A percentile compares a stretch with the other conserved stretches of the same genome.
These are phyloP conservation scores for Ochotona curzoniae DNA, from an alignment of 2,113 vertebrate species.

Conservation along the genomic window DNA sequence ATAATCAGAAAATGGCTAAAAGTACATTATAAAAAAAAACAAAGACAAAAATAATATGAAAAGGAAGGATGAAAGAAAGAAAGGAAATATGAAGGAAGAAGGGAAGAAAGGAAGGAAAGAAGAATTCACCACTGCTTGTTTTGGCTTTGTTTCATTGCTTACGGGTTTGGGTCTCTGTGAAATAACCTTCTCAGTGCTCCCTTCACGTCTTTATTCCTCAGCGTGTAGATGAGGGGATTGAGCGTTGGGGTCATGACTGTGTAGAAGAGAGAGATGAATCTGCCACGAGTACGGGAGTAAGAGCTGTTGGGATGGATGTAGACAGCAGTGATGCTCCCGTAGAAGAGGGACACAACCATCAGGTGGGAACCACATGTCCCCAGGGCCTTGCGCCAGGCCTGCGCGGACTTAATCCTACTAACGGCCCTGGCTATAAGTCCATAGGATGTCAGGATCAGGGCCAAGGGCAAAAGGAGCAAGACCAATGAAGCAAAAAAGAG, in stretches of 20 bases:
- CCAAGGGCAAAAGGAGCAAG: conserved; percentile 60
- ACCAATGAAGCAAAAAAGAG: conserved; percentile 62
- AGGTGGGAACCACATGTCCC: conserved; percentile 56
- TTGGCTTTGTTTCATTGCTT: neutral
- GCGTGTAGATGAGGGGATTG: conserved; percentile 65
- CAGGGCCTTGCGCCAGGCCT: conserved; percentile 55
- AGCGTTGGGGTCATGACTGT: conserved; percentile 56
- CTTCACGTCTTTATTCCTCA: conserved; percentile 65
- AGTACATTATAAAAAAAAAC: neutral
- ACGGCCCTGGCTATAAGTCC: conserved; percentile 33
- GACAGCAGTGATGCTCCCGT: conserved; percentile 57
- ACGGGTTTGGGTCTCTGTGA: neutral
- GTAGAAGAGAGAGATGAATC: conserved; percentile 68
- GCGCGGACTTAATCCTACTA: conserved; percentile 32
- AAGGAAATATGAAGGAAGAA: neutral
- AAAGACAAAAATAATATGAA: neutral
- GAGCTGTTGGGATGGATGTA: conserved; percentile 68
- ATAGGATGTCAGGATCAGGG: conserved; percentile 61
- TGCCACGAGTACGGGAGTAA: conserved; percentile 34
- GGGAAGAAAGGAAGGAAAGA: neutral
- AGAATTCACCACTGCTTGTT: neutral
- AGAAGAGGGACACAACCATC: conserved; percentile 68
- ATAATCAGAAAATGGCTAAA: neutral
- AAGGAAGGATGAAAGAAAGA: neutral
- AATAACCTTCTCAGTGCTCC: conserved; percentile 54